These are phyloP conservation scores for Zaprionus ornatus DNA, from an alignment of 1,140 invertebrate genomes.

Conservation along the genomic window DNA sequence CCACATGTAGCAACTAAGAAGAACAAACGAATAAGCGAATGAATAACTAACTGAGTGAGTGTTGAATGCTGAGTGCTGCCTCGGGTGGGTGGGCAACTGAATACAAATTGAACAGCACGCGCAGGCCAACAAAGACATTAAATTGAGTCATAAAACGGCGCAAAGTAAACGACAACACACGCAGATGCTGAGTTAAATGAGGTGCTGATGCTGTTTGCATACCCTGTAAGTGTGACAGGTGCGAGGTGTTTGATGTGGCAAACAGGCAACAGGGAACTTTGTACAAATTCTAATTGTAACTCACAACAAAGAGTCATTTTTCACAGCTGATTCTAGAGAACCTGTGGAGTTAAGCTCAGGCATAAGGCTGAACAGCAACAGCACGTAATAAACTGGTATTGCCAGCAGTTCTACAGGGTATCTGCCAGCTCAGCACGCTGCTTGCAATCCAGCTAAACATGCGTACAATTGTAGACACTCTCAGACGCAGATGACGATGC, in stretches of 20 bases:
- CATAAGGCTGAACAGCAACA: not conserved
- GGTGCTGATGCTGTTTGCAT: slow-evolving; percentile 53
- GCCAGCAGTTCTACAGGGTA: not conserved
- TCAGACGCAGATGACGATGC: slow-evolving; percentile 11
- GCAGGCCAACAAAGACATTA: slow-evolving; percentile 70
- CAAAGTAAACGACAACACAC: slow-evolving; percentile 50
- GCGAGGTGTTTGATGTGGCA: not conserved
- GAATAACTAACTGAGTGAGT: slow-evolving; percentile 12
- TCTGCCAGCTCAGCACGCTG: not conserved
- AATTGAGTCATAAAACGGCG: slow-evolving; percentile 77
- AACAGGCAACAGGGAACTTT: not conserved
- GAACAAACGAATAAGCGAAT: slow-evolving; percentile 31
- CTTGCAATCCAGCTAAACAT: slow-evolving; percentile 50
- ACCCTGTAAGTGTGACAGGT: not conserved
- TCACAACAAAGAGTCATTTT: not conserved
- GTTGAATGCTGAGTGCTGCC: slow-evolving; percentile 27
- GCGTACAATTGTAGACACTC: slow-evolving; percentile 57
- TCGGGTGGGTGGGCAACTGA: slow-evolving; percentile 53
- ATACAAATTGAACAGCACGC: slow-evolving; percentile 63
- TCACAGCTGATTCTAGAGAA: not conserved
- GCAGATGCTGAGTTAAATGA: slow-evolving; percentile 71
- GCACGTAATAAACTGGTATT: not conserved
- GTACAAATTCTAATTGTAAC: not conserved
- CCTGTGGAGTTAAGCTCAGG: not conserved
- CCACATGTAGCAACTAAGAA: slow-evolving; percentile 34